These are phyloP conservation scores for Aphrocallistes beatrix DNA, from an alignment of 37 sponge, comb jelly and placozoan genomes.

Conservation along the genomic window DNA sequence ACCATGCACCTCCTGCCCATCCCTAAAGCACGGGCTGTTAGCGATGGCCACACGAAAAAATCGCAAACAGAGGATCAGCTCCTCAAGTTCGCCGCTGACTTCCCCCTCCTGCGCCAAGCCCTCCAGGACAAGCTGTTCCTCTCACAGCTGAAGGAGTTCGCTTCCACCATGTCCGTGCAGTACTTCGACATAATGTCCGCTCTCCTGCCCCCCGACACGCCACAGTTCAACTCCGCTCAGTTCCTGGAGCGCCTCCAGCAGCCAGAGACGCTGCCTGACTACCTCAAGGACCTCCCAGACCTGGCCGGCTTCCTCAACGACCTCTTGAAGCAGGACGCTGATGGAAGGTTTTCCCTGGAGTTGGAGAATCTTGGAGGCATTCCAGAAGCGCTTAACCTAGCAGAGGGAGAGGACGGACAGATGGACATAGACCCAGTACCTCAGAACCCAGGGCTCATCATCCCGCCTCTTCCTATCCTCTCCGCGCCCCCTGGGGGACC, in stretches of 20 bases:
- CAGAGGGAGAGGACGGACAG: background rate
- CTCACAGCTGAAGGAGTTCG: background rate
- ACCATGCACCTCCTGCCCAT: background rate
- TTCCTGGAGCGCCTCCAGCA: background rate
- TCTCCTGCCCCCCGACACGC: background rate
- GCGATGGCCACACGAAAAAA: background rate
- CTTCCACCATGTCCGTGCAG: background rate
- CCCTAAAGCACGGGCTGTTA: background rate
- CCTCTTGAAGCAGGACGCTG: background rate
- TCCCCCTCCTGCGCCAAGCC: background rate
- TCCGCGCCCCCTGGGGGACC: background rate
- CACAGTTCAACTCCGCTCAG: background rate
- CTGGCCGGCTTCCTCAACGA: background rate
- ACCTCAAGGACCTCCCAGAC: background rate
- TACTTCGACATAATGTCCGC: background rate
- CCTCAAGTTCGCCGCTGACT: background rate
- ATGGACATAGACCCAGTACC: background rate
- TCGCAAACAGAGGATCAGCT: background rate
- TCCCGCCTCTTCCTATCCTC: background rate
- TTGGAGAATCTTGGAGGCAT: background rate
- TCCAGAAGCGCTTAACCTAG: background rate
- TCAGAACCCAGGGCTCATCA: background rate
- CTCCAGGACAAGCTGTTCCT: background rate
- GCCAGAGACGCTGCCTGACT: background rate
- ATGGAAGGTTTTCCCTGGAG: background rate